A percentile compares a stretch with the other conserved stretches of the same genome.
Evolutionary conservation across 1,140 invertebrate species (phyloP).

Genomic region (Drosophila bocki): DNA sequence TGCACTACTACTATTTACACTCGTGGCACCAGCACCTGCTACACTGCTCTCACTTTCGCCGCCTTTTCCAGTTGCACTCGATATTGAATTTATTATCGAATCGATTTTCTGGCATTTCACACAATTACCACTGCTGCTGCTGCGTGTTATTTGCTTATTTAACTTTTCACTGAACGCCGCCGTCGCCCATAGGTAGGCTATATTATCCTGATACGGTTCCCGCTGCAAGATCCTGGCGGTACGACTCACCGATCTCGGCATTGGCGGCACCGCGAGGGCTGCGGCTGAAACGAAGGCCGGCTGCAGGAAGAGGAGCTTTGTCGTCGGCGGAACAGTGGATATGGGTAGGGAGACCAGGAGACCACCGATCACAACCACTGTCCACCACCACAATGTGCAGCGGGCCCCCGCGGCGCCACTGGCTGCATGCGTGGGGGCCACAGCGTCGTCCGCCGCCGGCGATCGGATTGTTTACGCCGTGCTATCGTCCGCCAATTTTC

Average conservation of each 20-base stretch:
- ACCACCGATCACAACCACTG: slow-evolving; percentile 63
- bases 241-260: slow-evolving; percentile 43
- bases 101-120: slow-evolving; percentile 58
- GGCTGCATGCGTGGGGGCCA: slow-evolving; percentile 84
- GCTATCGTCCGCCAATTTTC: slow-evolving; percentile 20
- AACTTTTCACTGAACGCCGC: slow-evolving; percentile 9
- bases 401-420: slow-evolving; percentile 84
- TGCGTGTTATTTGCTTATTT: slow-evolving; percentile 3
- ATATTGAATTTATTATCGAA: slow-evolving; percentile 27
- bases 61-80: slow-evolving; percentile 58
- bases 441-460: slow-evolving; percentile 80
- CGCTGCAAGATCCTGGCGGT: slow-evolving; percentile 37
- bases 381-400: slow-evolving; percentile 69
- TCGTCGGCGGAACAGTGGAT: slow-evolving; percentile 10
- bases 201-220: slow-evolving; percentile 32
- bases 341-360: slow-evolving; percentile 18
- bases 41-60: slow-evolving; percentile 39
- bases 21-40: background rate
- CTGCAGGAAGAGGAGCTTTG: slow-evolving; percentile 34
- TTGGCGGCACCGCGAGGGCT: slow-evolving; percentile 84
- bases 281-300: slow-evolving; percentile 53
- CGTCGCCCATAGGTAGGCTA: slow-evolving; percentile 62
- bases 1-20: slow-evolving; percentile 62
- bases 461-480: slow-evolving; percentile 69
- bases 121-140: slow-evolving; percentile 27